Percentiles rank a stretch among this genome's conserved stretches.
Conservation (phyloP, 2,113 vertebrate species). For the Lutjanus erythropterus region DNA sequence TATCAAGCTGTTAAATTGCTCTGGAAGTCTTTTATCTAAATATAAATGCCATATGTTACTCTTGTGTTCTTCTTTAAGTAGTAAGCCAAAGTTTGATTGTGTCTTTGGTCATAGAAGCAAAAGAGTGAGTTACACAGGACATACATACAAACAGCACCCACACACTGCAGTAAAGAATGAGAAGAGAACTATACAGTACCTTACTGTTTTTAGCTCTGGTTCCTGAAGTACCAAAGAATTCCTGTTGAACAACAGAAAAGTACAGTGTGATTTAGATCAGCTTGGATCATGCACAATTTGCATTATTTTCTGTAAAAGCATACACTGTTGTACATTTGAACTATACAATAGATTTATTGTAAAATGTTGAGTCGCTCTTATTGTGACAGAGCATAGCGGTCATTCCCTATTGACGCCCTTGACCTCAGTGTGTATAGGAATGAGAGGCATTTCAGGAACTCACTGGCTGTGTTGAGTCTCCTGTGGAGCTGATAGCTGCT, state of each 20-base stretch:
- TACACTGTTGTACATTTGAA: background rate
- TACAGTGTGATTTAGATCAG: background rate
- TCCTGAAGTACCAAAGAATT: conserved; percentile 62
- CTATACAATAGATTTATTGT: conserved; percentile 5
- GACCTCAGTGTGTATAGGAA: conserved; percentile 61
- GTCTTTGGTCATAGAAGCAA: conserved; percentile 19
- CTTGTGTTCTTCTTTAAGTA: background rate
- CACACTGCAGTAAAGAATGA: conserved; percentile 3
- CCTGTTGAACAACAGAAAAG: conserved; percentile 62
- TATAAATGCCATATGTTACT: background rate
- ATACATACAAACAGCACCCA: conserved; percentile 36
- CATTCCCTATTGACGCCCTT: conserved; percentile 46
- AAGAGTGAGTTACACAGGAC: conserved; percentile 54
- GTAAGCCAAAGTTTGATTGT: conserved; percentile 5
- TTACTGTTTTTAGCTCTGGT: conserved; percentile 78
- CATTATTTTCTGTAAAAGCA: background rate
- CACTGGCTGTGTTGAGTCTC: conserved; percentile 80
- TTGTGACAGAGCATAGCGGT: conserved; percentile 31
- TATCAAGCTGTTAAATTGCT: background rate
- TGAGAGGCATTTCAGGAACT: conserved; percentile 78
- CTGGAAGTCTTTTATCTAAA: background rate
- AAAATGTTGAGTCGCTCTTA: conserved; percentile 18
- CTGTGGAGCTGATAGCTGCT: conserved; percentile 79
- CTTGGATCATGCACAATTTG: conserved; percentile 1
- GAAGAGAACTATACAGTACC: conserved; percentile 75